Conservation (phyloP, 1,140 invertebrate species). For the Papilio polyxenes region DNA sequence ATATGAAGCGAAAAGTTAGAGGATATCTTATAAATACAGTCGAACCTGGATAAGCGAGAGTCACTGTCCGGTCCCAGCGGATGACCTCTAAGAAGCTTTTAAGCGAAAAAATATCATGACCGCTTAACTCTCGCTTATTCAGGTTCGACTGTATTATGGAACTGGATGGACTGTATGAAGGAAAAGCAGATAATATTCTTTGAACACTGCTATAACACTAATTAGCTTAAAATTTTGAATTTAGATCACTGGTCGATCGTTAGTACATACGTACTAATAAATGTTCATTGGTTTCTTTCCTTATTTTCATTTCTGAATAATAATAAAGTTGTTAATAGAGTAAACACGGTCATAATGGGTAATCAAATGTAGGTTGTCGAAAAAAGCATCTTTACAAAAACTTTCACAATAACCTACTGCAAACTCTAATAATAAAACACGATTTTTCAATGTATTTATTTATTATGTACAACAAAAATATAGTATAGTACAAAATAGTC, state of each 20-base stretch:
- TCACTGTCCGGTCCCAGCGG: too few relatives aligned
- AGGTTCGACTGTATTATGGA: too few relatives aligned
- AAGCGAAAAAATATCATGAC: too few relatives aligned
- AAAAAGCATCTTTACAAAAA: neutral
- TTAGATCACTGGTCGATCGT: neutral
- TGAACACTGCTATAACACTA: neutral
- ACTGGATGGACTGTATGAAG: too few relatives aligned
- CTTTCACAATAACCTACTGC: too few relatives aligned
- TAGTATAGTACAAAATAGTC: constrained; percentile 22
- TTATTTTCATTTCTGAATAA: neutral
- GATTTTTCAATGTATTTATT: neutral
- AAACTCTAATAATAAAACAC: constrained; percentile 5
- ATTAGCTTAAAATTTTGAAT: neutral
- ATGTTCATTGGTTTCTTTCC: neutral
- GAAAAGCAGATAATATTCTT: neutral
- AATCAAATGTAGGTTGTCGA: neutral
- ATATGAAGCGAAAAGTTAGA: neutral
- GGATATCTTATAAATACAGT: too few relatives aligned
- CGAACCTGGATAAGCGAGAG: too few relatives aligned
- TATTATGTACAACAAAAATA: constrained; percentile 28
- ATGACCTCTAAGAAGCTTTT: too few relatives aligned
- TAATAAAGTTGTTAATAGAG: neutral
- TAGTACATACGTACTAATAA: neutral
- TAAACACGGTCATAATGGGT: neutral
- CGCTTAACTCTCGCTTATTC: too few relatives aligned